Evolutionary conservation across 2,113 vertebrate genomes (phyloP).

Genomic region (Perognathus longimembris): DNA sequence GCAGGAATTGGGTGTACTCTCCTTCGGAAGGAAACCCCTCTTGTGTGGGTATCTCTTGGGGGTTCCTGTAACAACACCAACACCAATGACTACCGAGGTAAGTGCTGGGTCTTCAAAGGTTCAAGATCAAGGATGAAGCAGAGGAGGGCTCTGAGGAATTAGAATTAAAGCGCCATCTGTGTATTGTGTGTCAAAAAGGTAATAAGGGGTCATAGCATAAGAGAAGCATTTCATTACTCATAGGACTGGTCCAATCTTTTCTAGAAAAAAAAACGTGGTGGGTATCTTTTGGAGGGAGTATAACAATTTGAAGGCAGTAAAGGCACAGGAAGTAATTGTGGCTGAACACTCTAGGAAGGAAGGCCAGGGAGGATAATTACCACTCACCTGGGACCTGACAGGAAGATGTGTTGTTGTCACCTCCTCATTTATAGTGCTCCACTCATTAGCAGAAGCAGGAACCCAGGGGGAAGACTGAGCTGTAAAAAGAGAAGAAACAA

Average conservation of each 20-base stretch:
- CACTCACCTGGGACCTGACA: conserved; percentile 47
- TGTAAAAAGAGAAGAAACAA: conserved; percentile 55
- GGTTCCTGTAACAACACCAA: conserved; percentile 77
- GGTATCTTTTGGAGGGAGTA: background rate
- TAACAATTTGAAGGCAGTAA: background rate
- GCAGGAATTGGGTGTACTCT: conserved; percentile 53
- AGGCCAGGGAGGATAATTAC: conserved; percentile 17
- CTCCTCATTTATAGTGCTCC: conserved; percentile 55
- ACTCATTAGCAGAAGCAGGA: conserved; percentile 46
- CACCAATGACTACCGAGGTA: conserved; percentile 64
- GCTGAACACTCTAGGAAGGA: background rate
- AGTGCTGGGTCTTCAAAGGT: background rate
- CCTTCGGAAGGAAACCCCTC: conserved; percentile 66
- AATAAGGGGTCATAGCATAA: background rate
- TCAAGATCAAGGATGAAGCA: background rate
- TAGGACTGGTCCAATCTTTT: background rate
- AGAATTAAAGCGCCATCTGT: background rate
- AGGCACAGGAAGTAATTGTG: background rate
- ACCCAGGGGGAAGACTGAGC: conserved; percentile 62
- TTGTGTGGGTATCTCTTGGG: conserved; percentile 43
- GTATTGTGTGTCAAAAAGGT: background rate
- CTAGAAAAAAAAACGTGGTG: background rate
- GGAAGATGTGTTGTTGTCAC: conserved; percentile 39
- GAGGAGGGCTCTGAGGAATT: background rate
- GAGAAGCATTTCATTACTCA: background rate